A percentile compares a stretch with the other conserved stretches of the same genome.
Conservation (phyloP, 92 coral and sea anemone species). For the Pocillopora meandrina region DNA sequence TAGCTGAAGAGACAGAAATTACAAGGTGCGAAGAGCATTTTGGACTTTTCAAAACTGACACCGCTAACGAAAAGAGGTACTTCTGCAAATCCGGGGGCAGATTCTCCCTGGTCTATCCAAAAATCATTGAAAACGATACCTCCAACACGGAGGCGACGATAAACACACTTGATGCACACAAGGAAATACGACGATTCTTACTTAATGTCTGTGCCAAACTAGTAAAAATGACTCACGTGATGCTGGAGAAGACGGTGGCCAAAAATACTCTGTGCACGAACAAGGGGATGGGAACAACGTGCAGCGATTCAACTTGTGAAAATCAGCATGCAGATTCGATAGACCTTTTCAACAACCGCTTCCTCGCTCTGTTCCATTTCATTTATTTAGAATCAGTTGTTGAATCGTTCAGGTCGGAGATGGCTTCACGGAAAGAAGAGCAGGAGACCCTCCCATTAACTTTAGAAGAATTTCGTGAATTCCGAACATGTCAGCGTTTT, state of each 20-base stretch:
- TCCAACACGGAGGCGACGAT: slow-evolving; percentile 32
- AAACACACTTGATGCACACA: slow-evolving; percentile 47
- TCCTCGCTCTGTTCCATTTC: slow-evolving; percentile 55
- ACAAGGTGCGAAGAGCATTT: slow-evolving; percentile 66
- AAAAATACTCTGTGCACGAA: slow-evolving; percentile 28
- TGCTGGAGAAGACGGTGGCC: slow-evolving; percentile 6
- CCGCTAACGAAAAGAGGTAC: slow-evolving; percentile 8
- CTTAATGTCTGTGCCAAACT: slow-evolving; percentile 24
- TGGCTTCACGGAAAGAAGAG: neutral
- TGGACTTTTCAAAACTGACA: slow-evolving; percentile 66
- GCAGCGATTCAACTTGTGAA: slow-evolving; percentile 19
- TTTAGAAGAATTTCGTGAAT: slow-evolving; percentile 14
- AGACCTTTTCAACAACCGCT: slow-evolving; percentile 45
- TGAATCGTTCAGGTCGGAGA: slow-evolving; percentile 23
- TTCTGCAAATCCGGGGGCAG: slow-evolving; percentile 30
- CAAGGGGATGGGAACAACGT: slow-evolving; percentile 13
- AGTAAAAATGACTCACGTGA: slow-evolving; percentile 4
- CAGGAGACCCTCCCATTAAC: neutral
- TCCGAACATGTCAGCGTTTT: slow-evolving; percentile 48
- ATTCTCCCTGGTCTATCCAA: slow-evolving; percentile 43
- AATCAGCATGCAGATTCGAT: slow-evolving; percentile 44
- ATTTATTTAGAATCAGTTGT: slow-evolving; percentile 61
- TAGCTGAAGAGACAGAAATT: slow-evolving; percentile 41
- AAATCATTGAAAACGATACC: slow-evolving; percentile 3
- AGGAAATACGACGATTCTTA: slow-evolving; percentile 38